Conservation (phyloP, 2,113 vertebrate species). For the Anthoscopus minutus region DNA sequence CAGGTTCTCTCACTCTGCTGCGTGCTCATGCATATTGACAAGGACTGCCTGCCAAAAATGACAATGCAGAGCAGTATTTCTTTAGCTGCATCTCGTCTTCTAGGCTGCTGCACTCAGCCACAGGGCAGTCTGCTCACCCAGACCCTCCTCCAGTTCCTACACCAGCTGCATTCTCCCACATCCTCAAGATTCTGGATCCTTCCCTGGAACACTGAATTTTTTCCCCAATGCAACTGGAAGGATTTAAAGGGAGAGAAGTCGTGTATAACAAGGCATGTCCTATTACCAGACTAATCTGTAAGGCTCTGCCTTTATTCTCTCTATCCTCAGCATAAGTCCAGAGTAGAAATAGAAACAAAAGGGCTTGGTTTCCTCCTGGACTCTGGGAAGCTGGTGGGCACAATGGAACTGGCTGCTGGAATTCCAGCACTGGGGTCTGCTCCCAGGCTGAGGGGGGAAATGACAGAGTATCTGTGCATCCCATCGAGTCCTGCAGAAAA, state of each 20-base stretch:
- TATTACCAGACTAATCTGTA: background rate
- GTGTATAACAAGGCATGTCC: background rate
- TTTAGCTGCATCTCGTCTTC: background rate
- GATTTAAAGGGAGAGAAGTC: background rate
- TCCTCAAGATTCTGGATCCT: background rate
- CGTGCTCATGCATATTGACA: constrained; percentile 28
- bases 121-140: background rate
- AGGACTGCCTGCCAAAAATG: constrained; percentile 36
- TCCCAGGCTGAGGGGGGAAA: background rate
- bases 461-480: background rate
- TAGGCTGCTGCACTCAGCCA: background rate
- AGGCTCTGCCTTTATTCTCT: constrained; percentile 19
- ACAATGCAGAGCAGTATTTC: background rate
- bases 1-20: background rate
- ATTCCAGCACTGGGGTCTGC: background rate
- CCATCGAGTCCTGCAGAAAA: background rate
- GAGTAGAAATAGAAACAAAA: constrained; percentile 44
- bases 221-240: background rate
- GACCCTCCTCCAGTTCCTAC: background rate
- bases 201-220: background rate
- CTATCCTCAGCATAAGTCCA: background rate
- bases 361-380: background rate
- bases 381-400: background rate
- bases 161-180: background rate
- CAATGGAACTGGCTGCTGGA: background rate